Conservation (phyloP, 2,888 invertebrate genomes). For the Cerceris rybyensis region DNA sequence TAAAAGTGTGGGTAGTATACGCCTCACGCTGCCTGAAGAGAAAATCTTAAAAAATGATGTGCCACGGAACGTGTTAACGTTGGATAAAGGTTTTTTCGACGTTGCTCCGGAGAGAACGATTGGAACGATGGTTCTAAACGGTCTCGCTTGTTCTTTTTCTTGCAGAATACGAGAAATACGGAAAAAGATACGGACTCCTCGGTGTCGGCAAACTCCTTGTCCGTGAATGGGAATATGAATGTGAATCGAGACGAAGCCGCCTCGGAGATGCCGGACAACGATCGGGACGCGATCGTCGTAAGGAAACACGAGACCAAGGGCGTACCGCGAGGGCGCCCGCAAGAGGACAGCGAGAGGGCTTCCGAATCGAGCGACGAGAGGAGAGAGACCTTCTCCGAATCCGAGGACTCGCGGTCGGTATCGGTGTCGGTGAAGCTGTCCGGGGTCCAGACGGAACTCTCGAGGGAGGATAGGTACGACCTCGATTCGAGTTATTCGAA, state of each 20-base stretch:
- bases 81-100: no score
- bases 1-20: no score
- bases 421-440: neutral
- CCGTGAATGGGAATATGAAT: no score
- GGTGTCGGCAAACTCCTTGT: conserved; percentile 51
- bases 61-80: no score
- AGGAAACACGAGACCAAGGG: conserved; percentile 49
- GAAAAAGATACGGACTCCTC: conserved; percentile 80
- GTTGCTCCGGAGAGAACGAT: neutral
- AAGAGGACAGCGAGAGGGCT: conserved; percentile 44
- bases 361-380: conserved; percentile 66
- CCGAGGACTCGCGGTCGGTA: neutral
- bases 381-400: conserved; percentile 77
- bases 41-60: no score
- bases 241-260: conserved; percentile 18
- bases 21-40: no score
- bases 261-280: conserved; percentile 81
- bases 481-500: conserved; percentile 71
- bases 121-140: neutral
- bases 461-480: conserved; percentile 58
- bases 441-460: conserved; percentile 45
- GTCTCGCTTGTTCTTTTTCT: neutral
- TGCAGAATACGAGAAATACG: conserved; percentile 74
- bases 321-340: conserved; percentile 28
- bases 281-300: conserved; percentile 70